Evolutionary conservation across 2,797 vertebrate genomes (phyloP).

Genomic region (Sphenopsis melanotis): DNA sequence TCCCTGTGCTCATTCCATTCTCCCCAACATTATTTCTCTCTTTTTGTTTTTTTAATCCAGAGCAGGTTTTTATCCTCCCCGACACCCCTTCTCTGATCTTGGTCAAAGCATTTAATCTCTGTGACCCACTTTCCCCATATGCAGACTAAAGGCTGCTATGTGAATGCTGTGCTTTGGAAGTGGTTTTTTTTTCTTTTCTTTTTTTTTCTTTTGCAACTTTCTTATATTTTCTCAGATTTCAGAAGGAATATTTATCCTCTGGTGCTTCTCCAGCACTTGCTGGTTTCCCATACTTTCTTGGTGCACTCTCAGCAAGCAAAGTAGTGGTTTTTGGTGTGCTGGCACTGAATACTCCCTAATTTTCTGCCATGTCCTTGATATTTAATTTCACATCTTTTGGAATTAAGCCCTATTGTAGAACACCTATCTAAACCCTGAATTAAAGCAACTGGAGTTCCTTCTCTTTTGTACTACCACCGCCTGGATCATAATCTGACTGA

Average conservation of each 20-base stretch:
- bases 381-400: neutral
- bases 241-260: neutral
- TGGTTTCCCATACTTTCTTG: neutral
- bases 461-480: neutral
- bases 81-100: neutral
- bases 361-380: neutral
- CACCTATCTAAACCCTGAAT: neutral
- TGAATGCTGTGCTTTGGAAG: neutral
- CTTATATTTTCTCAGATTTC: neutral
- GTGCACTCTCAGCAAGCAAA: neutral
- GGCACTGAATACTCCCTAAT: neutral
- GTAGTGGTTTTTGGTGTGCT: neutral
- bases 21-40: neutral
- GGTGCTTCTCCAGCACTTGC: neutral
- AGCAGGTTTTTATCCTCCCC: neutral
- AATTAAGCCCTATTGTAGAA: neutral
- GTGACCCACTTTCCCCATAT: neutral
- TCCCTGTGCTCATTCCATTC: neutral
- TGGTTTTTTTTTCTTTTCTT: too few relatives aligned
- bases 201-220: neutral
- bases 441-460: neutral
- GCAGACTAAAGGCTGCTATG: neutral
- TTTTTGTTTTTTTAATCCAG: neutral
- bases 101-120: constrained; percentile 6
- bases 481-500: neutral